Evolutionary conservation across 2,888 invertebrate genomes (phyloP), one percentile per base, ranked within the genome.

Genomic region (Ctenicera cuprea): DNA sequence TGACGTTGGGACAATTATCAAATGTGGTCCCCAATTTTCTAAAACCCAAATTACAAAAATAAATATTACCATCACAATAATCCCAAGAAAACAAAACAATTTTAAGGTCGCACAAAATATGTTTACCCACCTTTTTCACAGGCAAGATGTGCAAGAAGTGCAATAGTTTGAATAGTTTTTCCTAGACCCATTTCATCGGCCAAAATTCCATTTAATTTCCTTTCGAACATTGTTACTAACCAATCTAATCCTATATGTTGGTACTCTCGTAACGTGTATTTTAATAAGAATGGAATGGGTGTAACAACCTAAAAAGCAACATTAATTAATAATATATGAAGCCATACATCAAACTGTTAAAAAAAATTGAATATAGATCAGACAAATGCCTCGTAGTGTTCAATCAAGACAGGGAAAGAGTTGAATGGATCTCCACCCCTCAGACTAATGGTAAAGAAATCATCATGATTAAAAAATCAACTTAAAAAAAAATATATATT

Each of bases 171-270:
- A 83, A 98, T 97, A 18, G 98, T 98, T 90, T 98, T 98, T 77
- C 98, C 98, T 78, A 98, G 90, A 82, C 97, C 97, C 97, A 98
- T 98, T 89, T 97, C 97, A 88, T 98, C 97, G 12, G 97, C 97
- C 69, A 98, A 90, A 85, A 98, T 98, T 76, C 98, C 98, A 88
- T 98, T 99, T 76, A 99, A 89, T 85, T 96, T 94, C 82, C 97
- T 93, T 82, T 97, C 96, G 86, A 95, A 95, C 95, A 99, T 96
- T 11, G 98, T 97, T 67, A 97, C 97, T 81, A 98, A 89, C 98
- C 98, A 98, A 88, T 98, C 97, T 82, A 98, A 90, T 63, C 98
- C 98, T 85, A 98, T 97, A 87, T 97, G 97, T 88, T 97, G 98
- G 88, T 98, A 98, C 88, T 98, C 98, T 82, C 98, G 92, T 80